Conservation (phyloP, 2,888 invertebrate species). For the Caenorhabditis afra region DNA sequence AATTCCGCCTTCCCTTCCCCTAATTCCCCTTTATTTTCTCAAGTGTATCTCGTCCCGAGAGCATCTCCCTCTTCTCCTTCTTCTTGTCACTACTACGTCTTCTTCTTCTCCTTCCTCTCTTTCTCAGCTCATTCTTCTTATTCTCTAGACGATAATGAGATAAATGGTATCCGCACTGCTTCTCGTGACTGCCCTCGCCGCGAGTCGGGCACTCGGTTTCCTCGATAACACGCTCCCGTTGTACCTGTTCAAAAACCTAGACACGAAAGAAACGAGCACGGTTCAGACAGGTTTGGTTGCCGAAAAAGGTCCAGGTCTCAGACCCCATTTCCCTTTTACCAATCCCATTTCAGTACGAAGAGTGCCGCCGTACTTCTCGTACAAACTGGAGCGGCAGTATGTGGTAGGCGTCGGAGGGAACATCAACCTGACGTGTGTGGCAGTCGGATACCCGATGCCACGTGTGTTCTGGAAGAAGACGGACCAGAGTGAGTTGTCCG, state of each 20-base stretch:
- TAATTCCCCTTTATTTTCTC: slow-evolving; percentile 56
- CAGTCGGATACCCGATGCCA: slow-evolving; percentile 98
- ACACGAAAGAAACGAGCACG: slow-evolving; percentile 47
- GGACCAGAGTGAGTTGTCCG: slow-evolving; percentile 48
- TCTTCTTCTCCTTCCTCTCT: neutral
- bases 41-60: slow-evolving; percentile 31
- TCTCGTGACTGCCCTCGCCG: slow-evolving; percentile 42
- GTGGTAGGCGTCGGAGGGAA: slow-evolving; percentile 94
- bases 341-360: slow-evolving; percentile 87
- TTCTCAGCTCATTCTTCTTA: neutral
- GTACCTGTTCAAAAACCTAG: slow-evolving; percentile 67
- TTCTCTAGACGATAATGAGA: slow-evolving; percentile 39
- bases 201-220: slow-evolving; percentile 46
- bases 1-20: slow-evolving; percentile 26
- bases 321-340: neutral
- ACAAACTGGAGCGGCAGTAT: slow-evolving; percentile 89
- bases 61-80: slow-evolving; percentile 20
- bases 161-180: slow-evolving; percentile 39
- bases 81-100: slow-evolving; percentile 12
- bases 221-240: slow-evolving; percentile 71
- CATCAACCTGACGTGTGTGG: slow-evolving; percentile 95
- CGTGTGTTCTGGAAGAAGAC: slow-evolving; percentile 86
- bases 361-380: slow-evolving; percentile 95
- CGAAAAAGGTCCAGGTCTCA: slow-evolving; percentile 39
- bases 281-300: slow-evolving; percentile 37